These are phyloP conservation scores for Styela plicata DNA, from an alignment of 23 tunicate species.

Conservation along the genomic window DNA sequence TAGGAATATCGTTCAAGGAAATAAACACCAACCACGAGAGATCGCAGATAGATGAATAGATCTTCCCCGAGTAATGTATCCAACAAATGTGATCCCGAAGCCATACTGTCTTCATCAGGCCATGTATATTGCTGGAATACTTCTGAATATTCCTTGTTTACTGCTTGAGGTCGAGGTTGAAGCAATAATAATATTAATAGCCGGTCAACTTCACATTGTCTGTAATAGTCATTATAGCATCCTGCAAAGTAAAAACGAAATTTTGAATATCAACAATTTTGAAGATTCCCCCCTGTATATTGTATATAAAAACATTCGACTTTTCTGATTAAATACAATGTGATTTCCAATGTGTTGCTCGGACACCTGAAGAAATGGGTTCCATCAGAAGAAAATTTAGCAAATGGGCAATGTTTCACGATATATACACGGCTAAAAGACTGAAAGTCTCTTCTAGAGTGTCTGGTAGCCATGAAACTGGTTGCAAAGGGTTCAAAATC, in stretches of 20 bases:
- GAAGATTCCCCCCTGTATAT: too few species aligned
- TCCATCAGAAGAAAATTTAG: too few species aligned
- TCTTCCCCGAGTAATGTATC: constrained; percentile 32
- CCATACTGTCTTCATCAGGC: constrained; percentile 29
- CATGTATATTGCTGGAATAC: constrained; percentile 17
- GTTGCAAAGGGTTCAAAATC: too few species aligned
- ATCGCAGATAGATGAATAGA: constrained; percentile 40
- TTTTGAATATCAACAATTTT: not conserved
- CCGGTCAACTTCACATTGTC: constrained; percentile 7
- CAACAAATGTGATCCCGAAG: constrained; percentile 14
- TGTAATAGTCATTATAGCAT: constrained; percentile 2
- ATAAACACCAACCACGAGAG: constrained; percentile 42
- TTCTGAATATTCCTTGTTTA: not conserved
- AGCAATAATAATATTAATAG: constrained; percentile 4
- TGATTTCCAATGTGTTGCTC: too few species aligned
- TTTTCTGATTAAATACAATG: too few species aligned
- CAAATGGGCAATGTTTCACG: too few species aligned
- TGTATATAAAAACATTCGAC: too few species aligned
- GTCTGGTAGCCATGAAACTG: too few species aligned
- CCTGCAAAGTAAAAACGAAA: not conserved
- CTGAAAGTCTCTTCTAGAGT: too few species aligned
- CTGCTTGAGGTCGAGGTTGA: not conserved
- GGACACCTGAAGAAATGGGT: too few species aligned
- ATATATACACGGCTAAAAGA: too few species aligned
- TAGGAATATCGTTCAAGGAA: too few species aligned